Base-by-base conservation (phyloP, 2,888 invertebrate genomes). In the Diploptera punctata region DNA sequence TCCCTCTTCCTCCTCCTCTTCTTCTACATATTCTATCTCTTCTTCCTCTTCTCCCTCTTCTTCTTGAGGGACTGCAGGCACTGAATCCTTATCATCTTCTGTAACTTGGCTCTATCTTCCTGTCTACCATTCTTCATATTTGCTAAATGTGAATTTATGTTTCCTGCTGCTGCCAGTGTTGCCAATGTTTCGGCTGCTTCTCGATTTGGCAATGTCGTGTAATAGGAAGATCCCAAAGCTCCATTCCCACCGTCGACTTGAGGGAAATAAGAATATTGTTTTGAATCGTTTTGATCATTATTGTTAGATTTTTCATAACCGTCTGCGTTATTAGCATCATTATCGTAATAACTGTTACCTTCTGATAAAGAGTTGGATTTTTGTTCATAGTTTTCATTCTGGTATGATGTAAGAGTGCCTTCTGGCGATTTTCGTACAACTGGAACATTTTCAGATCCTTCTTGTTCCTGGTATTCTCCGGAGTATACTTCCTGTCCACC, bases 141-240 rank as follows among this genome's bases (percentile, higher is more conserved):
- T 2, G 76, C 76, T 2, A 82, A 78, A 75, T 78, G 81, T 65
- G 81, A 82, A 69, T 85, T 85, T 1, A 84, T 81, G 78, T 87
- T 86, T 61, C 87, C 86, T 18, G 87, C 85, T 67, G 87, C 87
- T 75, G 89, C 88, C 1, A 87, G 82, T 72, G 88, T 86, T 0
- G 88, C 88, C 71, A 89, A 78, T 38, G 87, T 86, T 62, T 89
- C 88, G 13, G 89, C 89, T 0, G 87, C 87, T 80, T 90, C 87
- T 26, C 87, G 86, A 75, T 87, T 90, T 16, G 90, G 89, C 33
- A 90, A 81, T 0, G 88, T 87, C 1, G 90, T 85, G 77, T 87
- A 90, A 76, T 87, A 81, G 3, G 71, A 33, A 1, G 65, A 24
- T 1, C 26, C 16, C n/a, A 65, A 4, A 16, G 18, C 26, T 19